These are phyloP conservation scores for Drosophila merina DNA, from an alignment of 2,888 invertebrate species.

Conservation along the genomic window DNA sequence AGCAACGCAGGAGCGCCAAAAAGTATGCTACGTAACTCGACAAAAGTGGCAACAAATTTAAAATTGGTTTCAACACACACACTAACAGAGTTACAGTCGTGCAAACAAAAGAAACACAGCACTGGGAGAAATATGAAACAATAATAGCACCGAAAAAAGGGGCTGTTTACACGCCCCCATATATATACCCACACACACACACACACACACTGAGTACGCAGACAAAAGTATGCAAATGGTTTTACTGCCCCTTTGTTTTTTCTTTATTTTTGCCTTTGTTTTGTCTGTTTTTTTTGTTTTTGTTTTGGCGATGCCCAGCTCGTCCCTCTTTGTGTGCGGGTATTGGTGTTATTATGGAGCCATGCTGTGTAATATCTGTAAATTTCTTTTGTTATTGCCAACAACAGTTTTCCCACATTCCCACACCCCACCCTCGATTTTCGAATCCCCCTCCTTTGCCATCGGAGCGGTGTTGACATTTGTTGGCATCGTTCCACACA, in stretches of 20 bases:
- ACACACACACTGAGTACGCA: slow-evolving; percentile 9
- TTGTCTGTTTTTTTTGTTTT: slow-evolving; percentile 13
- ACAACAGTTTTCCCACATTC: slow-evolving; percentile 64
- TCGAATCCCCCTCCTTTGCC: slow-evolving; percentile 2
- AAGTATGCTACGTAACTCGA: slow-evolving; percentile 60
- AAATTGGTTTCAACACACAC: slow-evolving; percentile 68
- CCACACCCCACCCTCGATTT: slow-evolving; percentile 1
- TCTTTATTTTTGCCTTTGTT: slow-evolving; percentile 19
- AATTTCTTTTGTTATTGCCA: slow-evolving; percentile 79
- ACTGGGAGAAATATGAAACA: slow-evolving; percentile 70
- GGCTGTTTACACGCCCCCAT: slow-evolving; percentile 51
- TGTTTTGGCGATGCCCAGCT: slow-evolving; percentile 13
- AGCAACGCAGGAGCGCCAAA: slow-evolving; percentile 47
- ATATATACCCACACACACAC: slow-evolving; percentile 12
- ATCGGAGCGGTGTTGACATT: slow-evolving; percentile 65
- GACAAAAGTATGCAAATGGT: slow-evolving; percentile 70
- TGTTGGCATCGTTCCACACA: slow-evolving; percentile 77
- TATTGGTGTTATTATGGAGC: slow-evolving; percentile 77
- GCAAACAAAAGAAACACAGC: slow-evolving; percentile 44
- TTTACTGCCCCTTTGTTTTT: slow-evolving; percentile 72
- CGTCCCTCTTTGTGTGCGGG: slow-evolving; percentile 31
- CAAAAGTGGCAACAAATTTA: slow-evolving; percentile 75
- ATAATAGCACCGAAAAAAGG: slow-evolving; percentile 33
- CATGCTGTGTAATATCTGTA: slow-evolving; percentile 79
- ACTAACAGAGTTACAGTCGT: slow-evolving; percentile 10